These are phyloP conservation scores for Merops nubicus DNA, from an alignment of 2,113 vertebrate species.

Conservation along the genomic window DNA sequence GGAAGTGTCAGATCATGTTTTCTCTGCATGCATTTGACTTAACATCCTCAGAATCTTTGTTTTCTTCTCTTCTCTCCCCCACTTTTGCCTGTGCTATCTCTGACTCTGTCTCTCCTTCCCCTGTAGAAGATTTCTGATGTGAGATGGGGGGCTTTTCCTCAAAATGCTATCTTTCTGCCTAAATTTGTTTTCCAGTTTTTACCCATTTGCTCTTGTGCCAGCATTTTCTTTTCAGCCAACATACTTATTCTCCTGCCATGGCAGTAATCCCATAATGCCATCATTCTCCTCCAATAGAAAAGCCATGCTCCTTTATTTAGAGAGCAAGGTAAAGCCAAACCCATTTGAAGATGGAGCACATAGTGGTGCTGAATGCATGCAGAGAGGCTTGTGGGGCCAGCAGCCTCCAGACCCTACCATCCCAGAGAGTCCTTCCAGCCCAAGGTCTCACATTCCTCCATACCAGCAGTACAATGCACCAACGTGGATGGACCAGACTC, in stretches of 20 bases:
- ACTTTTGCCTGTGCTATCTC: background rate
- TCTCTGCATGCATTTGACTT: background rate
- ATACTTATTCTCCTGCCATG: background rate
- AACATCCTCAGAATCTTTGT: background rate
- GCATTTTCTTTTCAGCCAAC: background rate
- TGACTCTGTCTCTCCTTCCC: background rate
- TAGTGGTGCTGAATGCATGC: background rate
- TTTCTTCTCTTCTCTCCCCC: background rate
- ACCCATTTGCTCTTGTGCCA: background rate
- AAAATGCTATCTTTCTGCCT: background rate
- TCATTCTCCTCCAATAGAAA: background rate
- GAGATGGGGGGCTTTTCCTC: background rate
- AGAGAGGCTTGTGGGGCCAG: background rate
- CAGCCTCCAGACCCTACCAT: background rate
- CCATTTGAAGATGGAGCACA: background rate
- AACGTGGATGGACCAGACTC: background rate
- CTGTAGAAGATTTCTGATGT: background rate
- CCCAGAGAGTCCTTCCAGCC: background rate
- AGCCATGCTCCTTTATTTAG: background rate
- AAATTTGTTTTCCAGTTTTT: background rate
- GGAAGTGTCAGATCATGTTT: constrained; percentile 2
- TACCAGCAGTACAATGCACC: background rate
- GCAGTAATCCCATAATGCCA: background rate
- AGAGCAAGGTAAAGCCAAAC: background rate
- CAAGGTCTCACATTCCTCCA: background rate